A percentile compares a stretch with the other conserved stretches of the same genome.
phyloP scores from a whole-genome alignment of 2,888 invertebrate species.

The Mimumesa dahlbomi region DNA sequence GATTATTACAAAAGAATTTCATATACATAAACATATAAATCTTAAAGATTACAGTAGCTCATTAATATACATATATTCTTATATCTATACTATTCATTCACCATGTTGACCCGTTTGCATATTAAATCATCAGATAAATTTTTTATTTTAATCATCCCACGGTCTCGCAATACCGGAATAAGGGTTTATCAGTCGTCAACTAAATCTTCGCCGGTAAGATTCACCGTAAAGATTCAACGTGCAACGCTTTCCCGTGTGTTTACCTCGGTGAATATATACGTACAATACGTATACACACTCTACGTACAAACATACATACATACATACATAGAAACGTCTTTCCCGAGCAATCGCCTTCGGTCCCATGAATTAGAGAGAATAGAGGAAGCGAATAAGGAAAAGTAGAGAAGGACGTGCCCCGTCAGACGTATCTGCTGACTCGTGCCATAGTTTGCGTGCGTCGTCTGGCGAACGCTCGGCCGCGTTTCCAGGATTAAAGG shows the following conservation, averaged over 20 bases:
- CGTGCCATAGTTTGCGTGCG: constrained; percentile 14
- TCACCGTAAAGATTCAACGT: too few relatives aligned
- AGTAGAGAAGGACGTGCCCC: constrained; percentile 13
- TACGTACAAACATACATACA: too few relatives aligned
- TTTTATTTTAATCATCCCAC: background rate
- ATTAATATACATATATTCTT: too few relatives aligned
- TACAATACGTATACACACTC: background rate
- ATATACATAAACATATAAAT: too few relatives aligned
- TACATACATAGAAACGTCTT: too few relatives aligned
- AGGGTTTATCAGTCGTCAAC: too few relatives aligned
- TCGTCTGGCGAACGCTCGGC: constrained; percentile 22
- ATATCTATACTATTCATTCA: too few relatives aligned
- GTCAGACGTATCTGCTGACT: constrained; percentile 21
- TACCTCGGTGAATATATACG: background rate
- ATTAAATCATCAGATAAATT: background rate
- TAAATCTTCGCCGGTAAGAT: too few relatives aligned
- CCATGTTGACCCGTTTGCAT: background rate
- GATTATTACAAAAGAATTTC: too few relatives aligned
- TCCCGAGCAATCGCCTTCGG: too few relatives aligned
- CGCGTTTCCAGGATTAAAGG: constrained; percentile 37
- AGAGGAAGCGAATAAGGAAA: constrained; percentile 13
- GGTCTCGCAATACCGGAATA: background rate
- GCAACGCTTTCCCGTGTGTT: background rate
- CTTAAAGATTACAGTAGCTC: too few relatives aligned
- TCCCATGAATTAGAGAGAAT: background rate